Evolutionary conservation across 2,888 invertebrate species (phyloP), one percentile per base, ranked within the genome.

Genomic region (Meloe dianella): DNA sequence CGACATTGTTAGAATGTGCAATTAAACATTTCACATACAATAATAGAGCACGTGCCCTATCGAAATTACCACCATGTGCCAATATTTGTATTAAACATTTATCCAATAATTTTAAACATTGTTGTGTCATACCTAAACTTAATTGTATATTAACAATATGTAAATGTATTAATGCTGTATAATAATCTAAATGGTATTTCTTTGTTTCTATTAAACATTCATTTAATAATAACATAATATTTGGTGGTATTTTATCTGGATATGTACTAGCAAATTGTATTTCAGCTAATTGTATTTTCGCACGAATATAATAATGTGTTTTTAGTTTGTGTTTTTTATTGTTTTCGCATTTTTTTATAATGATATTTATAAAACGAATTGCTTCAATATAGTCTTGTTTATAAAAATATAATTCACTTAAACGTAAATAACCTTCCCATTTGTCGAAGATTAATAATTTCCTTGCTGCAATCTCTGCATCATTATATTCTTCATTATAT

Each of bases 1-100:
- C 77, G 38, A 76, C 69, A 51, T 75, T 73, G 6, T 87, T 84
- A 1, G 89, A 88, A 35, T 89, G 88, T 0, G 93, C 92, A 54
- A 94, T 86, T 29, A 91, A 85, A 80, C 94, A 95, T 78, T 93
- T 93, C 0, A 92, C 91, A 77, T 93, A 92, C 14, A 94, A 84
- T 66, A 94, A 86, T 77, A 91, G 85, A 0, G 89, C 91, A 84
- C 93, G 89, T 1, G 92, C 95, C 77, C 91, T 89, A 81, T 96
- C 95, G 75, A 91, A 93, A 24, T 89, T 86, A 17, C 92, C 92
- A 1, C 95, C 95, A 78, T 95, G 93, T 0, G 93, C 90, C 80
- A 95, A 87, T 86, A 64, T 91, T 88, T 81, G 89, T 87, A 79
- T 70, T 64, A 81, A 73, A 67, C 80, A 80, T 64, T 77, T 74